phyloP scores from a whole-genome alignment of 2,113 vertebrate species.

The Sturnus vulgaris region DNA sequence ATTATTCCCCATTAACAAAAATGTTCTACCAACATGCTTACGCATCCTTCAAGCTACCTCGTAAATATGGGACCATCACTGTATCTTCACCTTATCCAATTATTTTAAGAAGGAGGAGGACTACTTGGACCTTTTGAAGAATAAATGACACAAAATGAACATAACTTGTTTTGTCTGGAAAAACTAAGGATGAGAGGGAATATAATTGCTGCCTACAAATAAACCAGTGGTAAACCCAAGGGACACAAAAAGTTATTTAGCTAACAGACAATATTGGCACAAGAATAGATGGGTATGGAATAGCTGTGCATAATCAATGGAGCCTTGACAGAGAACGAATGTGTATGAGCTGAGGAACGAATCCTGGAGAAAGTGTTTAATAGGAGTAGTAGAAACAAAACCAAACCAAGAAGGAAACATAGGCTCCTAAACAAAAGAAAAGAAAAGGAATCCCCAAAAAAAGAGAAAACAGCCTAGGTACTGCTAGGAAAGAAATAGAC shows the following conservation, averaged over 20 bases:
- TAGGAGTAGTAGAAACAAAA: neutral
- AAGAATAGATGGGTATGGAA: neutral
- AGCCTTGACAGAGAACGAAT: neutral
- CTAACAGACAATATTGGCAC: neutral
- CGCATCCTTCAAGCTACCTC: neutral
- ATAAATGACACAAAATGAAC: neutral
- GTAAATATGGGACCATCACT: neutral
- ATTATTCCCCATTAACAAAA: neutral
- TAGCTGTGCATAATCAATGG: neutral
- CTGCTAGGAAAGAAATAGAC: neutral
- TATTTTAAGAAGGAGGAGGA: neutral
- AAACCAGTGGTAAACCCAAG: neutral
- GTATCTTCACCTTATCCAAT: neutral
- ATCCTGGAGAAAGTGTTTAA: neutral
- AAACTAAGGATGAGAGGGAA: neutral
- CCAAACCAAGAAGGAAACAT: neutral
- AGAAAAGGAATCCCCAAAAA: neutral
- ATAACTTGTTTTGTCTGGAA: neutral
- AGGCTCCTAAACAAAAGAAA: neutral
- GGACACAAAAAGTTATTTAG: neutral
- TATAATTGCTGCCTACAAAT: neutral
- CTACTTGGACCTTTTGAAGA: neutral
- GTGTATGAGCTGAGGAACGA: neutral
- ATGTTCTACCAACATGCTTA: neutral
- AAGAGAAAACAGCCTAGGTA: fast-evolving